Percentiles rank a stretch among this genome's conserved stretches.
phyloP scores from a whole-genome alignment of 2,888 invertebrate species.

The Sesamia inferens region DNA sequence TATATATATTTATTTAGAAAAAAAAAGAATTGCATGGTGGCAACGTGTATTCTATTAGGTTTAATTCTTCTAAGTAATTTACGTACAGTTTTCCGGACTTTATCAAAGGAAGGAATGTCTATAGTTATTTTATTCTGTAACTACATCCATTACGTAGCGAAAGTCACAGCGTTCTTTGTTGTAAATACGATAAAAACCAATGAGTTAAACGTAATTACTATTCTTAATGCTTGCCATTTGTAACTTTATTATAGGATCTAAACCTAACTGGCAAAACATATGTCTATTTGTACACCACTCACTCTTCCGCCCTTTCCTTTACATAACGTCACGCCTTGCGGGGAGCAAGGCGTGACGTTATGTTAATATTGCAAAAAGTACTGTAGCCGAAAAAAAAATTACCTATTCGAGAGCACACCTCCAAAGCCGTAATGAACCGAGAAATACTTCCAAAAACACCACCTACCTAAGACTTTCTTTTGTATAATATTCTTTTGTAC shows the following conservation, averaged over 20 bases:
- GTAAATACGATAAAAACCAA: neutral
- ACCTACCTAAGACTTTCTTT: constrained; percentile 7
- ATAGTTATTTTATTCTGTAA: neutral
- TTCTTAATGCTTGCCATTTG: neutral
- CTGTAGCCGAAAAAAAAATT: neutral
- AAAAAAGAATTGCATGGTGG: too few species aligned
- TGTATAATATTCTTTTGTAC: constrained; percentile 22
- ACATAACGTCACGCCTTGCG: too few species aligned
- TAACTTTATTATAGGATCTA: neutral
- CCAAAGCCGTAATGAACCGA: neutral
- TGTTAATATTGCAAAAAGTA: neutral
- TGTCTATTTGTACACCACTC: neutral
- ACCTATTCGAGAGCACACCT: neutral
- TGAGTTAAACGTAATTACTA: neutral
- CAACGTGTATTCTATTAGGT: neutral
- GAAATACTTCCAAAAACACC: neutral
- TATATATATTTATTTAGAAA: too few species aligned
- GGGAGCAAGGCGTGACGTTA: neutral
- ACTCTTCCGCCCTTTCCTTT: too few species aligned
- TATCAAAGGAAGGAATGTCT: neutral
- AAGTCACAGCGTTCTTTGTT: neutral
- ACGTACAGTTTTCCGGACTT: neutral
- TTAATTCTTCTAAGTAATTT: neutral
- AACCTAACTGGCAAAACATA: neutral
- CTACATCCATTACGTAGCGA: neutral